Conservation (phyloP, 2,113 vertebrate genomes). For the Polypterus senegalus region DNA sequence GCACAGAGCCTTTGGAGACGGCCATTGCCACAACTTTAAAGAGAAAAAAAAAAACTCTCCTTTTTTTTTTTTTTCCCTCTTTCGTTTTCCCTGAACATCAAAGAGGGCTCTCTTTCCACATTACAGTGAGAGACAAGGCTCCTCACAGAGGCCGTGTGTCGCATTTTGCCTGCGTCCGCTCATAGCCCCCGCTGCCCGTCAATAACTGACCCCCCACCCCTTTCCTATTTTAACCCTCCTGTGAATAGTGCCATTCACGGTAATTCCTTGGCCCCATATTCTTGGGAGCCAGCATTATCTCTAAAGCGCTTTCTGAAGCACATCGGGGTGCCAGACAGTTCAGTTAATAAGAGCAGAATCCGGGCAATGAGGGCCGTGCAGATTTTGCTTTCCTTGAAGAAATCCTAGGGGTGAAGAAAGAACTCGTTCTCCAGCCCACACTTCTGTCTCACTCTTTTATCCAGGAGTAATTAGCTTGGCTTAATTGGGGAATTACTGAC, state of each 20-base stretch:
- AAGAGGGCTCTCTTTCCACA: constrained; percentile 22
- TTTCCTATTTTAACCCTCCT: background rate
- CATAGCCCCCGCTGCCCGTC: constrained; percentile 19
- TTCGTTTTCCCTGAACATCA: background rate
- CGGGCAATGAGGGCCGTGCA: no score
- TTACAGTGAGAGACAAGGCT: constrained; percentile 20
- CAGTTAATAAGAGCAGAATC: background rate
- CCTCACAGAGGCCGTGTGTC: constrained; percentile 14
- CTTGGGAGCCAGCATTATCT: constrained; percentile 3
- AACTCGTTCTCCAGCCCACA: constrained; percentile 6
- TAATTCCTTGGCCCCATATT: background rate
- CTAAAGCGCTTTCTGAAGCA: background rate
- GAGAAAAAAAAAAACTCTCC: no score
- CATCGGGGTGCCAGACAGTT: background rate
- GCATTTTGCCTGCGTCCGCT: constrained; percentile 20
- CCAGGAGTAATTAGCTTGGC: constrained; percentile 50
- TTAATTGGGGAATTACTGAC: constrained; percentile 51
- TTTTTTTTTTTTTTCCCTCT: background rate
- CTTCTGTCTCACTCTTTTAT: constrained; percentile 7
- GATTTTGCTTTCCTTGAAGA: constrained; percentile 7
- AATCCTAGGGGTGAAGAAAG: constrained; percentile 4
- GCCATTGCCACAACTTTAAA: background rate
- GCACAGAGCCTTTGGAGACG: background rate
- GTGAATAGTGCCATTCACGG: constrained; percentile 11
- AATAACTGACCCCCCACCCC: constrained; percentile 4